phyloP scores from a whole-genome alignment of 2,888 invertebrate species.

The Cyrtodaria siliqua region DNA sequence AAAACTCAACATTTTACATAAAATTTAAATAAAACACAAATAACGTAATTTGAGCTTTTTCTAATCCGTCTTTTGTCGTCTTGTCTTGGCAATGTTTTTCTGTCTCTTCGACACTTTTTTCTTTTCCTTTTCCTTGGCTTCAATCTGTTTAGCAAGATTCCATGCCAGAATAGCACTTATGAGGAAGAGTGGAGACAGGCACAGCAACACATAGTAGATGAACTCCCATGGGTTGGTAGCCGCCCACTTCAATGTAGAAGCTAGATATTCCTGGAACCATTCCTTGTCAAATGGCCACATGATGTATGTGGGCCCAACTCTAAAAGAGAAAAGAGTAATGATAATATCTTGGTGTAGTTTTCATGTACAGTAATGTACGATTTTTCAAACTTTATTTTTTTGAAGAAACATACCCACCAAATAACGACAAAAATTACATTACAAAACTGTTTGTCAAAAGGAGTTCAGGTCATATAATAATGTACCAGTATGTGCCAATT shows the following conservation, averaged over 20 bases:
- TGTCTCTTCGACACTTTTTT: constrained; percentile 86
- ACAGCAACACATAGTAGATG: constrained; percentile 87
- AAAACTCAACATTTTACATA: too few species aligned
- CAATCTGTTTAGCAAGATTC: constrained; percentile 87
- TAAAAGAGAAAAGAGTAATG: neutral
- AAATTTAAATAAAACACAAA: too few species aligned
- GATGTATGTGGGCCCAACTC: neutral
- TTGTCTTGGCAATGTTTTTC: constrained; percentile 84
- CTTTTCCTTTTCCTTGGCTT: constrained; percentile 87
- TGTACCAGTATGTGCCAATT: too few species aligned
- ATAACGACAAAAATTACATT: too few species aligned
- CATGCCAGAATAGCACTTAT: constrained; percentile 87
- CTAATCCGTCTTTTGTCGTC: constrained; percentile 77
- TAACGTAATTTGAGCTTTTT: too few species aligned
- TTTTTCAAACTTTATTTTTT: too few species aligned
- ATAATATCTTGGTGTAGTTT: neutral
- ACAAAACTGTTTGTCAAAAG: too few species aligned
- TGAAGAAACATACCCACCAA: too few species aligned
- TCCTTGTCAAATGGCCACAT: constrained; percentile 80
- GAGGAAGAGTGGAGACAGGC: constrained; percentile 87
- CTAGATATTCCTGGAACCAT: constrained; percentile 78
- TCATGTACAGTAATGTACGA: too few species aligned
- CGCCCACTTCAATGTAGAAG: constrained; percentile 81
- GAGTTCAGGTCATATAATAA: too few species aligned
- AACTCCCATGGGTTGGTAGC: constrained; percentile 86